Evolutionary conservation across 1,140 invertebrate species (phyloP).

Genomic region (Pogonomyrmex californicus): DNA sequence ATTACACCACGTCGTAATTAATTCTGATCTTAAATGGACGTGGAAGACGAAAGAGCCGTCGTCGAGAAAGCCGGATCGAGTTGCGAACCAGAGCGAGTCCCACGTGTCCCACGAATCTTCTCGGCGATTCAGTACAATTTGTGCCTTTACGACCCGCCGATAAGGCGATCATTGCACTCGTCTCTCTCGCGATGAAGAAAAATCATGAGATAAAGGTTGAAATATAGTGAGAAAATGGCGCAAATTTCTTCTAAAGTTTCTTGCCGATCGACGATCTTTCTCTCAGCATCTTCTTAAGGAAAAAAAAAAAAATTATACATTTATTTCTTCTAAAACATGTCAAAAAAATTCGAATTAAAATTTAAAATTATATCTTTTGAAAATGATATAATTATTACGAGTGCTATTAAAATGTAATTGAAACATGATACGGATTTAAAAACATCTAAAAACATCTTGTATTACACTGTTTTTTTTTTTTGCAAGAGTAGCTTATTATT

Average conservation of each 20-base stretch:
- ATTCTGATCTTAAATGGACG: constrained; percentile 44
- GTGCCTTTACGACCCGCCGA: constrained; percentile 36
- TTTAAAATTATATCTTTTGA: not conserved
- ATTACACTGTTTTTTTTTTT: not conserved
- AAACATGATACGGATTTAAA: not conserved
- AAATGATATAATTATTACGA: not conserved
- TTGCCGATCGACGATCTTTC: not conserved
- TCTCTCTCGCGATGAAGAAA: constrained; percentile 21
- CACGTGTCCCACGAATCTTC: constrained; percentile 2
- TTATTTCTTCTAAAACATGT: too few species aligned
- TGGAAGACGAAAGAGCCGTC: not conserved
- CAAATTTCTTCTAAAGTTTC: not conserved
- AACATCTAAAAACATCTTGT: not conserved
- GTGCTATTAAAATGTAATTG: not conserved
- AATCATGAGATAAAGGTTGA: constrained; percentile 20
- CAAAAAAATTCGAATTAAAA: not conserved
- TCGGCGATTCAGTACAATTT: constrained; percentile 42
- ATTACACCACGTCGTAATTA: constrained; percentile 61
- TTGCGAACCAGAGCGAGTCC: constrained; percentile 3
- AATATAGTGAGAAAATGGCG: constrained; percentile 5
- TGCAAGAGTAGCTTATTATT: not conserved
- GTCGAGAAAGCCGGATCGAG: constrained; percentile 13
- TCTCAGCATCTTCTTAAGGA: too few species aligned
- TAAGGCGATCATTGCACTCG: constrained; percentile 41
- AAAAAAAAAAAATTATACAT: not conserved